A percentile compares a stretch with the other conserved stretches of the same genome.
phyloP scores from a whole-genome alignment of 2,888 invertebrate genomes.

The Athripsodes cinereus region DNA sequence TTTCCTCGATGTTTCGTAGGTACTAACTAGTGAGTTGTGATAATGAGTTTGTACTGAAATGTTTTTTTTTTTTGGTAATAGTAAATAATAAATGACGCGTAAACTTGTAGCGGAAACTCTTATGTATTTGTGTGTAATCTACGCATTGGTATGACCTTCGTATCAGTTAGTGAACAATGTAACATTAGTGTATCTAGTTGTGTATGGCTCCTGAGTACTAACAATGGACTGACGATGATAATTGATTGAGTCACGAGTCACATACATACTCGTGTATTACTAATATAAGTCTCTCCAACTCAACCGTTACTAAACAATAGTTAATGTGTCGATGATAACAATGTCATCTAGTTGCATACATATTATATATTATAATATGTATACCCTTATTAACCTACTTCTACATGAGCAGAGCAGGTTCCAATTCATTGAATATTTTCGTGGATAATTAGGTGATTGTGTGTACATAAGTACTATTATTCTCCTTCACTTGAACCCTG shows the following conservation, averaged over 20 bases:
- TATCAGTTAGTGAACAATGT: background rate
- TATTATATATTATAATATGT: no score
- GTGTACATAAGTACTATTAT: no score
- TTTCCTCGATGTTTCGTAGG: no score
- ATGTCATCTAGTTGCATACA: no score
- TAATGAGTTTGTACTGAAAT: no score
- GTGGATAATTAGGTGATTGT: no score
- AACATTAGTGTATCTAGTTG: background rate
- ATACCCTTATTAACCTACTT: no score
- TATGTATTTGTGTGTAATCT: background rate
- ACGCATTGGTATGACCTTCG: background rate
- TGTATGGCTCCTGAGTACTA: background rate
- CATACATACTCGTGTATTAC: background rate
- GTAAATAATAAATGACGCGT: background rate
- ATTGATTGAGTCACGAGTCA: conserved; percentile 1
- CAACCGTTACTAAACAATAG: background rate
- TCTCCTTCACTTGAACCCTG: no score
- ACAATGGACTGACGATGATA: background rate
- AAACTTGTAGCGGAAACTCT: background rate
- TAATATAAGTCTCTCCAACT: background rate
- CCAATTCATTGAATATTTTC: no score
- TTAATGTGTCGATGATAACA: background rate
- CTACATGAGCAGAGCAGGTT: no score
- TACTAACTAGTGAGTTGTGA: no score
- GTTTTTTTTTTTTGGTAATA: no score